phyloP scores from a whole-genome alignment of 2,113 vertebrate species.

The Pleuronectes platessa region DNA sequence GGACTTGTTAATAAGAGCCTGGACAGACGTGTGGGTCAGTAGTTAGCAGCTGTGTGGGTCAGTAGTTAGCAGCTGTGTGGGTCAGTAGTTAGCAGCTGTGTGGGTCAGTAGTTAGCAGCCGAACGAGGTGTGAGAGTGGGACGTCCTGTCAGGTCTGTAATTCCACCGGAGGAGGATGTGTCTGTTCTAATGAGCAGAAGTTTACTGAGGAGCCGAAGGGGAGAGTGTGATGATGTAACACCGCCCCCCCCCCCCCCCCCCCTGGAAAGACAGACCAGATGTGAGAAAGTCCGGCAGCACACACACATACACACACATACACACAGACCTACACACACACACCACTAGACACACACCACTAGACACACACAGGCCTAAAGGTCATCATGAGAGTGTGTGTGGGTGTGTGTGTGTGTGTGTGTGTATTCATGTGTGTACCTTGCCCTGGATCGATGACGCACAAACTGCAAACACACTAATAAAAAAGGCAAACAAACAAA shows the following conservation, averaged over 20 bases:
- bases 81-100: constrained; percentile 24
- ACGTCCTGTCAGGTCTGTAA: constrained; percentile 36
- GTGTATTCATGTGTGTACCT: constrained; percentile 47
- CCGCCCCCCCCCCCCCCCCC: not conserved
- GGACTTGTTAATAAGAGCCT: too few species aligned
- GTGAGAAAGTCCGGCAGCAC: constrained; percentile 19
- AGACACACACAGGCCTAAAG: not conserved
- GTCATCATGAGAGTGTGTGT: constrained; percentile 16
- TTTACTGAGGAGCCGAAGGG: constrained; percentile 33
- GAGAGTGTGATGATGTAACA: constrained; percentile 54
- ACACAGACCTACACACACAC: not conserved
- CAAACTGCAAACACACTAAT: constrained; percentile 15
- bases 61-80: too few species aligned
- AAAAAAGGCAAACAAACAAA: constrained; percentile 18
- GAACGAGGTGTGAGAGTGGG: constrained; percentile 23
- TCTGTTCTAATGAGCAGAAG: constrained; percentile 28
- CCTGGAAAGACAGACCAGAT: constrained; percentile 52
- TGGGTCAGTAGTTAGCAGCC: constrained; percentile 13
- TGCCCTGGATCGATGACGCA: constrained; percentile 54
- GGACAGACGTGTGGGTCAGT: not conserved
- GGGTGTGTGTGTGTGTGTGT: too few species aligned
- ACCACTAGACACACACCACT: constrained; percentile 1
- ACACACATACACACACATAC: constrained; percentile 5
- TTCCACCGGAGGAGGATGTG: not conserved
- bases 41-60: not conserved